These are phyloP conservation scores for Sminthurides bifidus DNA, from an alignment of 1,140 invertebrate genomes.

Conservation along the genomic window DNA sequence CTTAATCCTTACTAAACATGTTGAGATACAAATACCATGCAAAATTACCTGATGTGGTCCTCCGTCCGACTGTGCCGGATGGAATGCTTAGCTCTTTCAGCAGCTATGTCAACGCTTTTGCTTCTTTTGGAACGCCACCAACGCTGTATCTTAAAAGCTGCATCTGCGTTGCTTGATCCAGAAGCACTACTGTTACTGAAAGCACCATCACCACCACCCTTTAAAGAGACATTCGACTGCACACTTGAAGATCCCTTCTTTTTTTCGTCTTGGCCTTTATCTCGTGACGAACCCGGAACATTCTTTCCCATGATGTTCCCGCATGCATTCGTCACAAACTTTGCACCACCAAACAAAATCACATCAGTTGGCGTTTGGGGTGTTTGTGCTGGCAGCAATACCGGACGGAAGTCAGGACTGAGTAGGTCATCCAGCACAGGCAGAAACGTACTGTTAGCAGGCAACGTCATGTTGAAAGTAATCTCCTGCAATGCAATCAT, in stretches of 20 bases:
- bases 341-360: slow-evolving; percentile 2
- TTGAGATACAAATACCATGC: background rate
- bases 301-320: background rate
- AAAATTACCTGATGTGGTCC: slow-evolving; percentile 21
- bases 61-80: slow-evolving; percentile 20
- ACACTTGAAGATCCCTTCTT: no score
- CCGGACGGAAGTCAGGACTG: slow-evolving; percentile 27
- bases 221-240: no score
- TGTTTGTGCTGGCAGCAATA: slow-evolving; percentile 23
- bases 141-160: slow-evolving; percentile 20
- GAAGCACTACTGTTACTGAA: no score
- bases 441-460: slow-evolving; percentile 24
- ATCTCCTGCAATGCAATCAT: background rate
- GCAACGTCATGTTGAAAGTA: slow-evolving; percentile 11
- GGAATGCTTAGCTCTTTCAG: slow-evolving; percentile 20
- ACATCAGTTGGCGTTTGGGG: slow-evolving; percentile 21
- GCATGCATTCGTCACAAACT: slow-evolving; percentile 2
- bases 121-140: slow-evolving; percentile 24
- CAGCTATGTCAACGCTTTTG: slow-evolving; percentile 11
- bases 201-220: no score
- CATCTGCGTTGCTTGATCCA: no score
- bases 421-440: slow-evolving; percentile 27
- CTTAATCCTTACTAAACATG: no score
- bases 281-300: no score
- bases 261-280: no score